A percentile compares a stretch with the other conserved stretches of the same genome.
Evolutionary conservation across 2,888 invertebrate genomes (phyloP).

Genomic region (Chrysotoxum bicinctum): DNA sequence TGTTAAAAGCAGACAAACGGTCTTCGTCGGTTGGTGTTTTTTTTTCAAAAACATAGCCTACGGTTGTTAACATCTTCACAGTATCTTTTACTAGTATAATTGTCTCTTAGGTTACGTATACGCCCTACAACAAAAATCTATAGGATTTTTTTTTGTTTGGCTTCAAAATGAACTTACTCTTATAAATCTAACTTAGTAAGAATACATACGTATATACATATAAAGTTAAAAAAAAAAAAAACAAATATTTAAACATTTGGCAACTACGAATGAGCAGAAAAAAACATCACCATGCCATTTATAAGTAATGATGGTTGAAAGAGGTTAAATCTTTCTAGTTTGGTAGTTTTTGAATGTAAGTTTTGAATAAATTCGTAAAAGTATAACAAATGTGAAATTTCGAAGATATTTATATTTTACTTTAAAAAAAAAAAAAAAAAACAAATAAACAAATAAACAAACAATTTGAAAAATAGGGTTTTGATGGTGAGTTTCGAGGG

Average conservation of each 20-base stretch:
- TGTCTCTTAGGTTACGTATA: conserved; percentile 34
- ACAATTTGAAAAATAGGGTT: no score
- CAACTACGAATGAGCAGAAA: conserved; percentile 49
- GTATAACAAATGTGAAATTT: neutral
- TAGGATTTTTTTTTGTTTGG: neutral
- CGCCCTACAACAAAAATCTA: conserved; percentile 7
- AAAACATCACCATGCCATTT: conserved; percentile 67
- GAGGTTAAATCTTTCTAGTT: conserved; percentile 1
- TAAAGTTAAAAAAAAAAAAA: neutral
- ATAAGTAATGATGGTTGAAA: conserved; percentile 20
- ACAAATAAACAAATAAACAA: no score
- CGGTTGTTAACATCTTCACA: conserved; percentile 42
- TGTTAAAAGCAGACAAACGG: conserved; percentile 41
- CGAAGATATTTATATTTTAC: no score
- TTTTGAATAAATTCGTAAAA: neutral
- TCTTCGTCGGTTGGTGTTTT: conserved; percentile 23
- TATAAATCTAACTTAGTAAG: conserved; percentile 49
- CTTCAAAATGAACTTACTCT: conserved; percentile 23
- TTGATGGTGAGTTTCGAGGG: no score
- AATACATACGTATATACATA: no score
- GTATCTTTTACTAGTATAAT: conserved; percentile 32
- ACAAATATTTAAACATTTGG: conserved; percentile 40
- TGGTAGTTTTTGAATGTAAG: conserved; percentile 9
- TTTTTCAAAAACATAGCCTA: conserved; percentile 24
- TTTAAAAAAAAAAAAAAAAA: no score